A percentile compares a stretch with the other conserved stretches of the same genome.
Evolutionary conservation across 2,797 vertebrate genomes (phyloP).

Genomic region (Neostethus bicornis): DNA sequence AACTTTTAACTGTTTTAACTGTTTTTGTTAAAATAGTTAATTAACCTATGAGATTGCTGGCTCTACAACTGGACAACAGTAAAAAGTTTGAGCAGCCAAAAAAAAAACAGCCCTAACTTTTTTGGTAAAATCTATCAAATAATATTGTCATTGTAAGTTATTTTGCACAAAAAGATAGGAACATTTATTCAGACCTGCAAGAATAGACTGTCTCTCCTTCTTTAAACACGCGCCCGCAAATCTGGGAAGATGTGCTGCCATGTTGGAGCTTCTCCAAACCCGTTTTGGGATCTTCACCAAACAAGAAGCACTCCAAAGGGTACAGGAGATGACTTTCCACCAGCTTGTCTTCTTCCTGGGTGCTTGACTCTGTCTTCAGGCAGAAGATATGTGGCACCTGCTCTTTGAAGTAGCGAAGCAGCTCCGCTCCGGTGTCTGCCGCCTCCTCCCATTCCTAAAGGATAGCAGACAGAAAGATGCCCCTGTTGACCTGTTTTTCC

Average conservation of each 20-base stretch:
- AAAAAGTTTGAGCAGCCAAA: not conserved
- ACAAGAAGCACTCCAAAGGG: slow-evolving; percentile 90
- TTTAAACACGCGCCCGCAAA: slow-evolving; percentile 97
- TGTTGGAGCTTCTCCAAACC: slow-evolving; percentile 92
- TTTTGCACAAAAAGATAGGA: slow-evolving; percentile 20
- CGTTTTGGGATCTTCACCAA: slow-evolving; percentile 88
- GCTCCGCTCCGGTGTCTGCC: slow-evolving; percentile 80
- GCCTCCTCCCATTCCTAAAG: slow-evolving; percentile 88
- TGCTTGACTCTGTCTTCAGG: slow-evolving; percentile 81
- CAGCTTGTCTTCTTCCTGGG: slow-evolving; percentile 87
- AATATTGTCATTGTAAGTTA: not conserved
- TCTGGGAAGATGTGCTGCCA: slow-evolving; percentile 84
- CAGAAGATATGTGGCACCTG: slow-evolving; percentile 90
- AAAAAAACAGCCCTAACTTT: not conserved
- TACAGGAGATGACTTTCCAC: slow-evolving; percentile 82
- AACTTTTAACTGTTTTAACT: no score
- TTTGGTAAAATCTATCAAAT: not conserved
- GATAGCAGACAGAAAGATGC: slow-evolving; percentile 16
- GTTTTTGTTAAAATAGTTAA: no score
- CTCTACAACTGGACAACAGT: no score
- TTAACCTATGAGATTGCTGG: no score
- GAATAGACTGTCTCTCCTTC: slow-evolving; percentile 98
- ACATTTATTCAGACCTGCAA: slow-evolving; percentile 87
- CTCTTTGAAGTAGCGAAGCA: slow-evolving; percentile 87
- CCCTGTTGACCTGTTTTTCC: not conserved